These are phyloP conservation scores for Eupithecia subfuscata DNA, from an alignment of 2,888 invertebrate species.

Conservation along the genomic window DNA sequence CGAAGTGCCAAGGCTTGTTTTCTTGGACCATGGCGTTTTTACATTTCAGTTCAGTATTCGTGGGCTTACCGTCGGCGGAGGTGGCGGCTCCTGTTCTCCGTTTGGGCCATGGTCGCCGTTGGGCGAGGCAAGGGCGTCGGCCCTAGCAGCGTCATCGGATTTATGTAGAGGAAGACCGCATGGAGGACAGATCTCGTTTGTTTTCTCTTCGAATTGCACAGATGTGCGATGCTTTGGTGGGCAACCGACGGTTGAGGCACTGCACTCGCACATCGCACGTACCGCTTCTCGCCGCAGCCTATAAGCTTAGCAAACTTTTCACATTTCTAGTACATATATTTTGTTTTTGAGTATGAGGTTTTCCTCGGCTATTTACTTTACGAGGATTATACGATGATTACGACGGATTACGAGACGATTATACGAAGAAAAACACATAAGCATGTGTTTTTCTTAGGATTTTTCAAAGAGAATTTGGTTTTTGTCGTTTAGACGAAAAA, in stretches of 20 bases:
- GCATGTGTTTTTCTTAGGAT: background rate
- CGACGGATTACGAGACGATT: background rate
- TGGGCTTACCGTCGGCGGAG: background rate
- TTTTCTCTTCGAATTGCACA: background rate
- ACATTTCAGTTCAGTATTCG: background rate
- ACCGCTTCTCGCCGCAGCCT: background rate
- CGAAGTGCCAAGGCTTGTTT: too few relatives aligned
- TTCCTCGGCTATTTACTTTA: background rate
- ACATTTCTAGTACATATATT: background rate
- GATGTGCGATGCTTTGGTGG: background rate
- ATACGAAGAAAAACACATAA: background rate
- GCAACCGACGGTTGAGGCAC: background rate
- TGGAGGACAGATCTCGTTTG: background rate
- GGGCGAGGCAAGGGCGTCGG: too few relatives aligned
- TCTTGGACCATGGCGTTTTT: background rate
- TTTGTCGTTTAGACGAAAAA: too few relatives aligned
- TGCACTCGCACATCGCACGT: background rate
- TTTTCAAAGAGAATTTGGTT: background rate
- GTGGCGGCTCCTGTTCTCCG: background rate
- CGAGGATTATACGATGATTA: too few relatives aligned
- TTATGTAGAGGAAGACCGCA: background rate
- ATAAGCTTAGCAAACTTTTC: background rate
- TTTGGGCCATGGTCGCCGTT: background rate
- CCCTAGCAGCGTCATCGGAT: background rate
- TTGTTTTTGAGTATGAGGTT: background rate